Percentiles rank a stretch among this genome's conserved stretches.
phyloP scores from a whole-genome alignment of 2,888 invertebrate genomes.

The Drosophila recens region DNA sequence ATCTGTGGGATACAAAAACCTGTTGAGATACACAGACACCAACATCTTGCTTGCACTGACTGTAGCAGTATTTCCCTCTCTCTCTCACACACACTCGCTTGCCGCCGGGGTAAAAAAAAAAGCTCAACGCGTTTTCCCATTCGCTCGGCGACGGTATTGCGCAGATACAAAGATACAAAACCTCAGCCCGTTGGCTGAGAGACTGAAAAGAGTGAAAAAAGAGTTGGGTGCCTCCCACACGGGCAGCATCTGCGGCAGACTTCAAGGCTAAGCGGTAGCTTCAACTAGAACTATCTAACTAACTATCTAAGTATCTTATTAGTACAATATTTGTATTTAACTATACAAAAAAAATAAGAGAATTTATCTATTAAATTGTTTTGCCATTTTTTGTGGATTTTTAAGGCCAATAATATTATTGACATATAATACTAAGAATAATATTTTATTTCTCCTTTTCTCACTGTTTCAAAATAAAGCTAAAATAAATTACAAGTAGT shows the following conservation, averaged over 20 bases:
- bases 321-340: too few species aligned
- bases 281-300: conserved; percentile 2
- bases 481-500: too few species aligned
- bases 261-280: conserved; percentile 20
- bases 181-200: conserved; percentile 66
- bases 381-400: too few species aligned
- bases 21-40: conserved; percentile 65
- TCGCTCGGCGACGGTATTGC: conserved; percentile 75
- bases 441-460: too few species aligned
- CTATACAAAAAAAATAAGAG: too few species aligned
- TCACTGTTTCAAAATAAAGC: too few species aligned
- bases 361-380: too few species aligned
- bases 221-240: conserved; percentile 57
- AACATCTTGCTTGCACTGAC: conserved; percentile 3
- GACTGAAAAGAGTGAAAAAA: conserved; percentile 39
- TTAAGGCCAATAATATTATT: too few species aligned
- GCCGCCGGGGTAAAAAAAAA: conserved; percentile 22
- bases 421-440: too few species aligned
- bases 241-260: conserved; percentile 21
- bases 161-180: conserved; percentile 72
- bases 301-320: background rate
- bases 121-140: conserved; percentile 72
- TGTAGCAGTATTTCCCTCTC: conserved; percentile 28
- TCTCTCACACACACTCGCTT: conserved; percentile 9
- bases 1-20: conserved; percentile 73